Evolutionary conservation across 2,113 vertebrate genomes (phyloP).

Genomic region (Aptenodytes patagonicus): DNA sequence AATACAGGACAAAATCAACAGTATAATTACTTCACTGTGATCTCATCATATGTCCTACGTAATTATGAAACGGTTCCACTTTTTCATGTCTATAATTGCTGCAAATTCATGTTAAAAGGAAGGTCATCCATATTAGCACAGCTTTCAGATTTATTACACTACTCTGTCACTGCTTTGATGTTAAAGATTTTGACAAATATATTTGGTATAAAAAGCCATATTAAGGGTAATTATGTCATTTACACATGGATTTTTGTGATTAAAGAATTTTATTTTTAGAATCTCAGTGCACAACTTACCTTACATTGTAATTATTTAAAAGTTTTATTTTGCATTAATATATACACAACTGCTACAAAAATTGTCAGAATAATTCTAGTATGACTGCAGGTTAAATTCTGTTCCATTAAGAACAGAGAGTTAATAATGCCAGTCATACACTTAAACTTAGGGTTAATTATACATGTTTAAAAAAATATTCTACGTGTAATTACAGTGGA

Average conservation of each 20-base stretch:
- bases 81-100: conserved; percentile 21
- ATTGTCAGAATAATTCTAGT: neutral
- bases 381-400: neutral
- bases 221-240: conserved; percentile 15
- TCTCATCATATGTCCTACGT: neutral
- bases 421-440: neutral
- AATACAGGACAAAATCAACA: neutral
- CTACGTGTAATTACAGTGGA: neutral
- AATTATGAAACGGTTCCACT: neutral
- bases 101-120: conserved; percentile 21
- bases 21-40: neutral
- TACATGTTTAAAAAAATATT: neutral
- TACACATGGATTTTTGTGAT: neutral
- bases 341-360: neutral
- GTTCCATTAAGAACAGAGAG: neutral
- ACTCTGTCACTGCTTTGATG: neutral
- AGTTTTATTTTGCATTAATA: neutral
- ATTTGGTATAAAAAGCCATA: neutral
- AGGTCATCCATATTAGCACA: neutral
- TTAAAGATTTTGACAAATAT: conserved; percentile 30
- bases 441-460: conserved; percentile 10
- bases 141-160: conserved; percentile 5
- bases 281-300: neutral
- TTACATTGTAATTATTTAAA: neutral
- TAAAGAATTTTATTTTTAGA: neutral